phyloP scores from a whole-genome alignment of 92 coral and sea anemone genomes.

The Micromussa lordhowensis region DNA sequence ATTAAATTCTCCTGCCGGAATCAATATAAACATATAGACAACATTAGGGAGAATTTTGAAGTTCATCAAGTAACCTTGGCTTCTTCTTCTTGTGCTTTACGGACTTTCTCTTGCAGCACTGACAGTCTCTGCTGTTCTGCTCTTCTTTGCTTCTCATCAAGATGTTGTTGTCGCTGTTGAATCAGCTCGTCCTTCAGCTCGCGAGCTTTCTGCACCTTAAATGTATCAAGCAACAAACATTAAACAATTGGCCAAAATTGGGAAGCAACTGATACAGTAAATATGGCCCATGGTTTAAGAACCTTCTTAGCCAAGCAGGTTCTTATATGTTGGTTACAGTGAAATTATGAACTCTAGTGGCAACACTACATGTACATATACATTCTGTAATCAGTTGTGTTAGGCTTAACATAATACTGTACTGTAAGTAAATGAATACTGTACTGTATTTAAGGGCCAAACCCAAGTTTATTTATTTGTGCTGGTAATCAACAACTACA shows the following conservation, averaged over 20 bases:
- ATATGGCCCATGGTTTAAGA: no score
- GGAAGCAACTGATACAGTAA: not conserved
- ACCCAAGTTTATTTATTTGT: no score
- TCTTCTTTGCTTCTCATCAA: conserved; percentile 86
- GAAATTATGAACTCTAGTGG: no score
- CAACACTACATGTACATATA: no score
- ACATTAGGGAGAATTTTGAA: not conserved
- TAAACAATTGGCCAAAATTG: not conserved
- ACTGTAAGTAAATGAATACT: no score
- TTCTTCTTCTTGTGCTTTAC: conserved; percentile 96
- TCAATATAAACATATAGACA: not conserved
- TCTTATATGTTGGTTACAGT: no score
- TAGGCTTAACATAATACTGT: no score
- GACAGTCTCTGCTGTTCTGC: conserved; percentile 89
- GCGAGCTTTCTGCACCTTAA: conserved; percentile 89
- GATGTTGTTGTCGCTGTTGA: conserved; percentile 82
- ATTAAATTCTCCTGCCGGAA: not conserved
- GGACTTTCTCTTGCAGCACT: conserved; percentile 87
- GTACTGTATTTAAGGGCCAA: no score
- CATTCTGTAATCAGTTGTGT: no score
- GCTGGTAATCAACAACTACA: no score
- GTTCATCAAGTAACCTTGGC: conserved; percentile 76
- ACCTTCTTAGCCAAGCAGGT: no score
- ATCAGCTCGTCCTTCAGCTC: conserved; percentile 89
- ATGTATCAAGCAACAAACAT: not conserved